phyloP scores from a whole-genome alignment of 2,888 invertebrate genomes.

The Trissonchulus latispiculum region DNA sequence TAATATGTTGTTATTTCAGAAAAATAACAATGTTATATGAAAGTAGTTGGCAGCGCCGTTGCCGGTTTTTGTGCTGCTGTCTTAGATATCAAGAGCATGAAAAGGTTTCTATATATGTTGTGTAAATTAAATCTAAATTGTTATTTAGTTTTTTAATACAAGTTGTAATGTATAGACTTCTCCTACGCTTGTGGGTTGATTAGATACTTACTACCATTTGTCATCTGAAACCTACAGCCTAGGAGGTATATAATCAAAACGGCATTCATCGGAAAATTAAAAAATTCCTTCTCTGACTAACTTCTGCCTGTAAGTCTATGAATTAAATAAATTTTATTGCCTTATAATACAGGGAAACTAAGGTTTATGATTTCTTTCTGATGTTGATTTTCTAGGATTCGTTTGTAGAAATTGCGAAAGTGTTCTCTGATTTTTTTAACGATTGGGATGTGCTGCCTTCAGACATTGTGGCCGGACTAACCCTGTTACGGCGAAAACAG shows the following conservation, averaged over 20 bases:
- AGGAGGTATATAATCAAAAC: no score
- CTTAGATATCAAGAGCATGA: slow-evolving; percentile 50
- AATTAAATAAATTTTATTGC: no score
- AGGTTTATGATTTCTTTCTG: no score
- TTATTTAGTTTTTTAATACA: background rate
- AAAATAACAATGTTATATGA: slow-evolving; percentile 75
- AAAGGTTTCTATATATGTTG: slow-evolving; percentile 7
- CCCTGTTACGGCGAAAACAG: slow-evolving; percentile 66
- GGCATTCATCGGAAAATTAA: no score
- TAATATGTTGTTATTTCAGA: slow-evolving; percentile 50
- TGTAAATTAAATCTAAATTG: slow-evolving; percentile 14
- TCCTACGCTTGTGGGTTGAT: no score
- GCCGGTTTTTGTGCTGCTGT: slow-evolving; percentile 69
- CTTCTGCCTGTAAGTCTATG: no score
- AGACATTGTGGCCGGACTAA: slow-evolving; percentile 72
- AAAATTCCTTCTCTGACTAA: no score
- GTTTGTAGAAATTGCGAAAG: slow-evolving; percentile 68
- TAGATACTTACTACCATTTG: no score
- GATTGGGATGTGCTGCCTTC: slow-evolving; percentile 77
- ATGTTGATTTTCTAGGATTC: slow-evolving; percentile 64
- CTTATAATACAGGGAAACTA: no score
- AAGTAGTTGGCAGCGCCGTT: slow-evolving; percentile 74
- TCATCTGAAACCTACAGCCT: no score
- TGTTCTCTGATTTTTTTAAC: slow-evolving; percentile 73
- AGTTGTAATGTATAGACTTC: no score